phyloP scores from a whole-genome alignment of 2,797 vertebrate species.

The Malurus leucopterus region DNA sequence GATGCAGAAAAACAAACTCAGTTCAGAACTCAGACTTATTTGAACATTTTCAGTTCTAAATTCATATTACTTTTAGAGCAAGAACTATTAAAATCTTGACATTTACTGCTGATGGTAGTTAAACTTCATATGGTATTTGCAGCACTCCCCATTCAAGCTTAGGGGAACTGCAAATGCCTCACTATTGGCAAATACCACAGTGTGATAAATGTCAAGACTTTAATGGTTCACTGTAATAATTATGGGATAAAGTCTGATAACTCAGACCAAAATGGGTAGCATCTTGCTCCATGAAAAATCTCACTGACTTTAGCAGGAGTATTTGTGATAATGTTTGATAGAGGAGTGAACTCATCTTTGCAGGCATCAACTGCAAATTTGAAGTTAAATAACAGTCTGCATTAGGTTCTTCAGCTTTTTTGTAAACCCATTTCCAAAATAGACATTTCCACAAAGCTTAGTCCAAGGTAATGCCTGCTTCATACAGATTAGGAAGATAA shows the following conservation, averaged over 20 bases:
- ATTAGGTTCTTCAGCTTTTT: background rate
- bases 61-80: background rate
- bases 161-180: conserved; percentile 27
- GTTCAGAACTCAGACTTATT: background rate
- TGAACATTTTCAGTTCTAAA: background rate
- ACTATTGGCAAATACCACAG: conserved; percentile 19
- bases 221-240: conserved; percentile 19
- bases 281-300: background rate
- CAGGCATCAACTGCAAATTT: background rate
- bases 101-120: conserved; percentile 44
- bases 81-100: conserved; percentile 33
- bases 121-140: conserved; percentile 52
- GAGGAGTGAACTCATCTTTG: background rate
- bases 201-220: conserved; percentile 50
- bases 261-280: background rate
- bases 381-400: background rate
- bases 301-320: background rate
- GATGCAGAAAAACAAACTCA: background rate
- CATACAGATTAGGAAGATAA: background rate
- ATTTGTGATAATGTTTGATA: background rate
- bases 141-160: background rate
- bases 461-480: background rate
- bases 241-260: background rate
- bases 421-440: background rate
- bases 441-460: background rate